Conservation (phyloP, 2,113 vertebrate genomes). For the Carassius carassius region DNA sequence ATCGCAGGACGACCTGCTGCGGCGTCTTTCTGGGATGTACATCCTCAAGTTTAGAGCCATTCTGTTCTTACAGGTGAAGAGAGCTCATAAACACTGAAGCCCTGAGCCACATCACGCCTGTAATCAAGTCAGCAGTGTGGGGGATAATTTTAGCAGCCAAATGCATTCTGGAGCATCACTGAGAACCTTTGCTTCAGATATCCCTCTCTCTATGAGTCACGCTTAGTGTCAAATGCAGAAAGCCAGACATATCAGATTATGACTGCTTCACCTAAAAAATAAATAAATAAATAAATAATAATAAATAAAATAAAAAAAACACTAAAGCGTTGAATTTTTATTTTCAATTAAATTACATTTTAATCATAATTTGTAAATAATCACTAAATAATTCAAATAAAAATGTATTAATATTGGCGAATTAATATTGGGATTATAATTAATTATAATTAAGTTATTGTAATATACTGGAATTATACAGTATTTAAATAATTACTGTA, state of each 20-base stretch:
- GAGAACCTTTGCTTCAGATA: conserved; percentile 18
- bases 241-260: neutral
- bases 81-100: conserved; percentile 14
- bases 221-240: conserved; percentile 2
- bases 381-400: neutral
- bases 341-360: neutral
- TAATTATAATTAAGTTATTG: neutral
- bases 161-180: conserved; percentile 20
- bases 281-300: neutral
- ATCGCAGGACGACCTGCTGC: conserved; percentile 82
- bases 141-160: conserved; percentile 81
- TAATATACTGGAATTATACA: too few species aligned
- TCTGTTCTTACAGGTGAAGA: conserved; percentile 31
- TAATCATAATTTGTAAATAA: neutral
- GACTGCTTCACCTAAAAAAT: neutral
- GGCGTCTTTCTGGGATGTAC: conserved; percentile 76
- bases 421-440: too few species aligned
- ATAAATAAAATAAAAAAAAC: neutral
- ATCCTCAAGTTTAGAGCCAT: conserved; percentile 76
- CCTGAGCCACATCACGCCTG: neutral
- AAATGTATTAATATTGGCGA: too few species aligned
- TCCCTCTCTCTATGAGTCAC: conserved; percentile 22
- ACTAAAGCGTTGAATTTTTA: neutral
- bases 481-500: too few species aligned
- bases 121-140: neutral